Base-by-base conservation (phyloP, 2,888 invertebrate species). In the Homarus gammarus region DNA sequence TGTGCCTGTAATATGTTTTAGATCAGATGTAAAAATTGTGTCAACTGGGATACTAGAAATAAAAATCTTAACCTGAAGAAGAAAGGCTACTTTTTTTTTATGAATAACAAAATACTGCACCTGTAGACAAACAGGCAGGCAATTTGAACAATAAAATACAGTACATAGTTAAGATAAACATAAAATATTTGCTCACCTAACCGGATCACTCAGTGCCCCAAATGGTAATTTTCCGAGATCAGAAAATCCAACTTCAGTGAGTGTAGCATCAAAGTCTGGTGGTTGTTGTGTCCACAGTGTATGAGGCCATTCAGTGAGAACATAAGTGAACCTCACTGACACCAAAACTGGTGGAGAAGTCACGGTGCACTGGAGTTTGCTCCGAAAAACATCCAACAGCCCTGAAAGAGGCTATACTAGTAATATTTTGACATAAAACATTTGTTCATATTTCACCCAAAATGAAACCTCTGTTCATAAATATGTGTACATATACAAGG, bases 341-440 rank as follows among this genome's bases (percentile, higher is more conserved):
- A 97, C 95, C 83, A 95, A 94, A 36, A 96, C 96, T 70, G 96
- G 95, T 92, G 92, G 94, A 92, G 93, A 91, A 93, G 95, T 92
- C 93, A 93, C 92, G 95, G 95, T 70, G 95, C 84, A 82, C 31
- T 85, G 72, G 15, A 92, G 56, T 95, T 97, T 99, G 38, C 97
- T 96, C 94, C 98, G 98, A 93, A 99, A 99, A 91, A 99, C 94
- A 93, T 97, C 96, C 64, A 98, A 94, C 79, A 99, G 95, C 2
- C 96, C 96, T 92, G 64, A 49, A 51, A 84, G n/a, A n/a, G n/a
- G n/a, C n/a, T n/a, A n/a, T n/a, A n/a, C n/a, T n/a, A n/a, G n/a
- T n/a, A n/a, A n/a, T n/a, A n/a, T n/a, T n/a, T n/a, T n/a, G n/a
- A n/a, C n/a, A n/a, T n/a, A n/a, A n/a, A n/a, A n/a, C n/a, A n/a